phyloP scores from a whole-genome alignment of 2,888 invertebrate species.

The Drosophila ezoana region DNA sequence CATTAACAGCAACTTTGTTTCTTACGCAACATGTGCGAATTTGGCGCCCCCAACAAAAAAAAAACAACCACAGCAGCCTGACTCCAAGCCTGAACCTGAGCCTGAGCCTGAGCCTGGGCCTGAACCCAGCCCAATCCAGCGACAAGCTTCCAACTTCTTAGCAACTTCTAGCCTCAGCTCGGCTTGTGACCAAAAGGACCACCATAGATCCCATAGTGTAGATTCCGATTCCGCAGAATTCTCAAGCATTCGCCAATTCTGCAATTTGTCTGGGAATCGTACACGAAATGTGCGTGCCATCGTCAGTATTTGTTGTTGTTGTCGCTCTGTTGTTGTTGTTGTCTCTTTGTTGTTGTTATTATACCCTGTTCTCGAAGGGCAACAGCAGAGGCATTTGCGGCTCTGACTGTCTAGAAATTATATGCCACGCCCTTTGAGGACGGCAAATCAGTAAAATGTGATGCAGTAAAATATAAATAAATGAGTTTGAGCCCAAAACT shows the following conservation, averaged over 20 bases:
- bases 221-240: slow-evolving; percentile 67
- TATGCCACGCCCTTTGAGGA: too few species aligned
- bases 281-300: slow-evolving; percentile 79
- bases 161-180: slow-evolving; percentile 7
- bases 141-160: slow-evolving; percentile 1
- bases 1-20: slow-evolving; percentile 26
- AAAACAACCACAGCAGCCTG: not conserved
- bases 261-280: slow-evolving; percentile 78
- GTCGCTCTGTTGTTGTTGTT: not conserved
- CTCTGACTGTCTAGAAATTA: not conserved
- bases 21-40: slow-evolving; percentile 61
- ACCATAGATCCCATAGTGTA: slow-evolving; percentile 70
- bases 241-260: slow-evolving; percentile 78
- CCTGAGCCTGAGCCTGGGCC: not conserved
- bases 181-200: slow-evolving; percentile 46
- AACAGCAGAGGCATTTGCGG: not conserved
- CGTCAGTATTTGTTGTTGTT: slow-evolving; percentile 37
- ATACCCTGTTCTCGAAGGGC: slow-evolving; percentile 13
- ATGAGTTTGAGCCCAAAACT: too few species aligned
- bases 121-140: slow-evolving; percentile 6
- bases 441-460: too few species aligned
- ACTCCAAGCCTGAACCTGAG: too few species aligned
- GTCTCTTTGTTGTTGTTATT: slow-evolving; percentile 31
- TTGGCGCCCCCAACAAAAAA: slow-evolving; percentile 36
- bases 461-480: too few species aligned